These are phyloP conservation scores for Empidonax traillii DNA, from an alignment of 2,113 vertebrate species.

Conservation along the genomic window DNA sequence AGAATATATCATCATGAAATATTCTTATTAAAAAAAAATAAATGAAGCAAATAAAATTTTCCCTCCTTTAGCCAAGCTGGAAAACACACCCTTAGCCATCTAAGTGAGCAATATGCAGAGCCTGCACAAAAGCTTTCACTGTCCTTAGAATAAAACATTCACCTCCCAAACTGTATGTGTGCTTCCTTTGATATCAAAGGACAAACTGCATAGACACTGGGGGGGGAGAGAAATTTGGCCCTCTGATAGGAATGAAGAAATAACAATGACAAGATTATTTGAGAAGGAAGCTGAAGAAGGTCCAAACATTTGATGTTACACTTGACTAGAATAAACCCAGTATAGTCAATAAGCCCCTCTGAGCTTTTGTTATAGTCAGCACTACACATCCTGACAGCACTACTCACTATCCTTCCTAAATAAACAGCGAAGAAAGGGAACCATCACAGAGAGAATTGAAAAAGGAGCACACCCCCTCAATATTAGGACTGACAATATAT, in stretches of 20 bases:
- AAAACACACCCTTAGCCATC: background rate
- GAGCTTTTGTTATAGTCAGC: background rate
- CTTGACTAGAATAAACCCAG: constrained; percentile 9
- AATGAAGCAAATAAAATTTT: background rate
- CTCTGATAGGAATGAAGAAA: constrained; percentile 25
- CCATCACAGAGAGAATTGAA: background rate
- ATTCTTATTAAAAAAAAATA: background rate
- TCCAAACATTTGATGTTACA: background rate
- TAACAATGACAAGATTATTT: constrained; percentile 35
- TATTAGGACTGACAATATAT: background rate
- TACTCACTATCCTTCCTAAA: background rate
- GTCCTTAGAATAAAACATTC: background rate
- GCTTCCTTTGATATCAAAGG: constrained; percentile 15
- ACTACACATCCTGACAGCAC: background rate
- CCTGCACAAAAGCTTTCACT: background rate
- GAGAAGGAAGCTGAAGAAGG: constrained; percentile 25
- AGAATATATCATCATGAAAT: background rate
- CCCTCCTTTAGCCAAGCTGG: background rate
- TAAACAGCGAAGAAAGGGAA: background rate
- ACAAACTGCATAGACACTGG: background rate
- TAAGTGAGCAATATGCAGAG: background rate
- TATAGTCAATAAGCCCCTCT: constrained; percentile 7
- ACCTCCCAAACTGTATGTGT: background rate
- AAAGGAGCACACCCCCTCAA: fast-evolving
- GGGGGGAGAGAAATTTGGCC: background rate